Percentiles rank a stretch among this genome's conserved stretches.
These are phyloP conservation scores for Desoria tigrina DNA, from an alignment of 2,888 invertebrate species.

Conservation along the genomic window DNA sequence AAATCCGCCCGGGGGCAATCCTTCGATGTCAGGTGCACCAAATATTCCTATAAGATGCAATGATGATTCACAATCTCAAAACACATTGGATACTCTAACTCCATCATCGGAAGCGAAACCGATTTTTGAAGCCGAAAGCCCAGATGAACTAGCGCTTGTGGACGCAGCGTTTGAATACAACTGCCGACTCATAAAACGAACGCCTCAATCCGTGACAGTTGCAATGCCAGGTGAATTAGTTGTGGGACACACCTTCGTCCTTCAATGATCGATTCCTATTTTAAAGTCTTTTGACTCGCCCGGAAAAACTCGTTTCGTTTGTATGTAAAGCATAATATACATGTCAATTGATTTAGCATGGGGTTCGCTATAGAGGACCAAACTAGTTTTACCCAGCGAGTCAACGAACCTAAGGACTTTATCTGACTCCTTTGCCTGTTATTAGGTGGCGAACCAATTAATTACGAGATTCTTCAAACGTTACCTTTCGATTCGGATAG, in stretches of 20 bases:
- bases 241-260: slow-evolving; percentile 9
- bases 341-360: too few relatives aligned
- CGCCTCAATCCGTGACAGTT: slow-evolving; percentile 74
- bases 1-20: slow-evolving; percentile 29
- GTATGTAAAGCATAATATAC: too few relatives aligned
- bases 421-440: not conserved
- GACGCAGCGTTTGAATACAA: slow-evolving; percentile 85
- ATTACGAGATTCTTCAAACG: slow-evolving; percentile 62
- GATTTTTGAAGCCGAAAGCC: slow-evolving; percentile 60
- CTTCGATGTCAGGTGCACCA: not conserved
- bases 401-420: too few relatives aligned
- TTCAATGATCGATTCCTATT: not conserved
- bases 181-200: slow-evolving; percentile 81
- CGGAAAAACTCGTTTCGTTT: too few relatives aligned
- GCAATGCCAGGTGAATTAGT: slow-evolving; percentile 63
- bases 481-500: slow-evolving; percentile 90
- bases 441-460: slow-evolving; percentile 56
- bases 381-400: too few relatives aligned
- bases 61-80: not conserved
- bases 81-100: slow-evolving; percentile 24
- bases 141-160: slow-evolving; percentile 70
- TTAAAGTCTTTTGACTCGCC: too few relatives aligned
- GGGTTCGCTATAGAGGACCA: too few relatives aligned
- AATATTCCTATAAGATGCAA: not conserved
- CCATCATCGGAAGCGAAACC: slow-evolving; percentile 69